Evolutionary conservation across 1,140 invertebrate species (phyloP).

Genomic region (Centruroides vittatus): DNA sequence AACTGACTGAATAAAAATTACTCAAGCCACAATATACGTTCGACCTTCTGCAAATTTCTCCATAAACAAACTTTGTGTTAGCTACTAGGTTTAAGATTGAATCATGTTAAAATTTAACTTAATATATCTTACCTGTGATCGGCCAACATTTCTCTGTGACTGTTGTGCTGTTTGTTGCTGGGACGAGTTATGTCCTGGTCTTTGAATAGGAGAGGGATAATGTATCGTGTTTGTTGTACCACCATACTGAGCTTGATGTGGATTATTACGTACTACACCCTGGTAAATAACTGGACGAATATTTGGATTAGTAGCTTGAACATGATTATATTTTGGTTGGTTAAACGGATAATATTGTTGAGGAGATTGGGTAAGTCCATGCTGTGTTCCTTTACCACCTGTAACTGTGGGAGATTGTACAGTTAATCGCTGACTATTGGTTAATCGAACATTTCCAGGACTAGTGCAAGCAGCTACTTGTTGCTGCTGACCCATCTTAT

Average conservation of each 20-base stretch:
- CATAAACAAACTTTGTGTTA: too few relatives aligned
- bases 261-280: conserved; percentile 6
- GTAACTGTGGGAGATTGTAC: not conserved
- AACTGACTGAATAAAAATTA: too few relatives aligned
- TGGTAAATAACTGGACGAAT: conserved; percentile 10
- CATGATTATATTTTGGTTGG: conserved; percentile 8
- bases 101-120: too few relatives aligned
- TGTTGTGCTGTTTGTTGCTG: not conserved
- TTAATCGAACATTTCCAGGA: not conserved
- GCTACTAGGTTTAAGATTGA: too few relatives aligned
- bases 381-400: conserved; percentile 6
- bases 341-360: conserved; percentile 12
- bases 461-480: not conserved
- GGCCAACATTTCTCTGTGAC: not conserved
- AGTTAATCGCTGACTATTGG: not conserved
- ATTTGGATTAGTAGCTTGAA: not conserved
- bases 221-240: conserved; percentile 5
- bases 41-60: too few relatives aligned
- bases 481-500: conserved; percentile 3
- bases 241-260: conserved; percentile 6
- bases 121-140: too few relatives aligned
- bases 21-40: too few relatives aligned
- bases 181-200: conserved; percentile 3
- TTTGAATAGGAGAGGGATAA: conserved; percentile 15
- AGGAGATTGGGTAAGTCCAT: conserved; percentile 7